Evolutionary conservation across 2,888 invertebrate genomes (phyloP).

Genomic region (Chrysodeixis includens): DNA sequence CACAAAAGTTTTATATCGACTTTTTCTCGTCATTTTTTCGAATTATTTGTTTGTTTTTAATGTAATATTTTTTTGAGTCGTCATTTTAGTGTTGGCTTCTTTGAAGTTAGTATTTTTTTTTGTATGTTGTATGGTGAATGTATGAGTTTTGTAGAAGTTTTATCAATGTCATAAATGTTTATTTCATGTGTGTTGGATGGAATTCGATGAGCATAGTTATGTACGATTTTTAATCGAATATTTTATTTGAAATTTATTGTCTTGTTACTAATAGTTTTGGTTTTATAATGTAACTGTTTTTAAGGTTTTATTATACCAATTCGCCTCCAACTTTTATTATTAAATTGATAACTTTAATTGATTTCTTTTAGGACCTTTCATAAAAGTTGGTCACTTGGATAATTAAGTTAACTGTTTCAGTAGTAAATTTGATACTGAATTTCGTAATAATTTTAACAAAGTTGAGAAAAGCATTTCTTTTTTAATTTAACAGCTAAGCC

Average conservation of each 20-base stretch:
- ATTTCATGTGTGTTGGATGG: slow-evolving; percentile 39
- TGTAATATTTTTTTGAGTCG: slow-evolving; percentile 38
- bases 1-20: slow-evolving; percentile 56
- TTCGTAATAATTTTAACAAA: background rate
- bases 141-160: slow-evolving; percentile 30
- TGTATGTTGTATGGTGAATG: slow-evolving; percentile 34
- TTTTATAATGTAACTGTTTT: slow-evolving; percentile 26
- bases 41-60: slow-evolving; percentile 57
- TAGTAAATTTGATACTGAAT: background rate
- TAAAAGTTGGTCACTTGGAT: slow-evolving; percentile 21
- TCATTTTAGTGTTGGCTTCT: slow-evolving; percentile 29
- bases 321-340: slow-evolving; percentile 33
- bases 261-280: slow-evolving; percentile 21
- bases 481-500: too few species aligned
- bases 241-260: slow-evolving; percentile 31
- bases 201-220: slow-evolving; percentile 35
- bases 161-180: slow-evolving; percentile 51
- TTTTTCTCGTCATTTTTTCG: slow-evolving; percentile 32
- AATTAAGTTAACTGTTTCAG: slow-evolving; percentile 9
- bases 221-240: slow-evolving; percentile 19
- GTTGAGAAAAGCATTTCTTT: background rate
- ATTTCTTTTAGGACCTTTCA: slow-evolving; percentile 14
- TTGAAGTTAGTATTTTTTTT: slow-evolving; percentile 53
- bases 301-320: slow-evolving; percentile 31
- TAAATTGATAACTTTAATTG: slow-evolving; percentile 38